Evolutionary conservation across 2,113 vertebrate species (phyloP), one percentile per base, ranked within the genome.

Genomic region (Pyrgilauda ruficollis): DNA sequence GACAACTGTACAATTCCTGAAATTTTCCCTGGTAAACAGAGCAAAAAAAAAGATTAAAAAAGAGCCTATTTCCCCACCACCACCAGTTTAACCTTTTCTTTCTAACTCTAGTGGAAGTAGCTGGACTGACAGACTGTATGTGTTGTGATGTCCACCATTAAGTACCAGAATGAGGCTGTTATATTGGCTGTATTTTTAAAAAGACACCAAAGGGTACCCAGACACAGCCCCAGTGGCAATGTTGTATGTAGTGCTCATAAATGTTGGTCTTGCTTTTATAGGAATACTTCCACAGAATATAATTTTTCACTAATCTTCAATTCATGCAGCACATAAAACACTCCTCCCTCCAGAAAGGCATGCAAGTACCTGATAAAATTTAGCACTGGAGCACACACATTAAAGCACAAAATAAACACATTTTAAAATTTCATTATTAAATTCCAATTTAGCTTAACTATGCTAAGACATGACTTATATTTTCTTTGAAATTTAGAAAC

Each of bases 301-400:
- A 46, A 50, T 10, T 62, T 91, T 62, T 58, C 10, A 28, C 67
- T 92, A 61, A 21, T 43, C 44, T 85, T 79, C 24, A 49, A 18
- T 56, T 72, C 22, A 58, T 10, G 31, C 10, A 56, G 30, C 17
- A 26, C 64, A 81, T 37, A 64, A 84, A 78, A 72, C 9, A 43
- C 2, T 15, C 31, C 10, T 69, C 13, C 28, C 41, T 86, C 14
- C 27, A 74, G 53, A 69, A 67, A 92, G 16, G 4, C 14, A 33
- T 8, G 15, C 7, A 53, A 72, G 27, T 20, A 20, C 33, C 14
- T 26, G 14, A 7, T 41, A 72, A 82, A 64, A 52, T 82, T 76
- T 37, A 77, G 13, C 44, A 58, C 3, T 11, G 19, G 11, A 13
- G 4, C 20, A 76, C 14, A 30, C 1, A 4, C 0, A 46, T 0